Percentiles rank a stretch among this genome's conserved stretches.
phyloP scores from a whole-genome alignment of 2,797 vertebrate genomes.

The Ctenosaura bakeri region DNA sequence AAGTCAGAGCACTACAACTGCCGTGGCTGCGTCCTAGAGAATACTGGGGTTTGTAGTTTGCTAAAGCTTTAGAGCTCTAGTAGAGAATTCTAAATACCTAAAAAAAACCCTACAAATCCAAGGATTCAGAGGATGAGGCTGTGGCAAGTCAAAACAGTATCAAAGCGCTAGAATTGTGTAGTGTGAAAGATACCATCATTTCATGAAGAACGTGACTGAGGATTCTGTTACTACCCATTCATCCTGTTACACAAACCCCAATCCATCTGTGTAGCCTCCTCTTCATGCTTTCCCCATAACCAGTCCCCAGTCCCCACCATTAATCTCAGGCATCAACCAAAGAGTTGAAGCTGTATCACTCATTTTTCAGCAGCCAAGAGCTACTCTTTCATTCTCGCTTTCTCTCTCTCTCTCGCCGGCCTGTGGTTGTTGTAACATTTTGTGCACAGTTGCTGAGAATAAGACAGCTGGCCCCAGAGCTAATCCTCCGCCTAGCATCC shows the following conservation, averaged over 20 bases:
- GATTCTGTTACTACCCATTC: not conserved
- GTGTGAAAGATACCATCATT: no score
- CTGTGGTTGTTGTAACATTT: conserved; percentile 17
- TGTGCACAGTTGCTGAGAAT: conserved; percentile 29
- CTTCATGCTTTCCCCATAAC: not conserved
- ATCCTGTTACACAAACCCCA: not conserved
- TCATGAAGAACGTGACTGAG: not conserved
- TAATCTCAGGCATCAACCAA: not conserved
- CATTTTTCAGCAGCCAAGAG: not conserved
- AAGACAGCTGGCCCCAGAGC: conserved; percentile 48
- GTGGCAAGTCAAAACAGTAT: no score
- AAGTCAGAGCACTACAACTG: no score
- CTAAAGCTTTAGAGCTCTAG: no score
- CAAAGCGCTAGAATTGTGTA: no score
- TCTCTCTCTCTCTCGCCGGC: not conserved
- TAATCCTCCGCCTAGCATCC: conserved; percentile 48
- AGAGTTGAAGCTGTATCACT: not conserved
- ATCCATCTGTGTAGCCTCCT: not conserved
- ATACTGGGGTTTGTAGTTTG: no score
- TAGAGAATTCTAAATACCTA: no score
- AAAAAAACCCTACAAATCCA: no score
- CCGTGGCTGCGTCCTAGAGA: no score
- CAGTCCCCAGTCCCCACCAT: not conserved
- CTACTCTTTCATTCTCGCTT: not conserved
- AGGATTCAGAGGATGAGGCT: no score